Evolutionary conservation across 2,888 invertebrate species (phyloP).

Genomic region (Rugalucina vietnamica): DNA sequence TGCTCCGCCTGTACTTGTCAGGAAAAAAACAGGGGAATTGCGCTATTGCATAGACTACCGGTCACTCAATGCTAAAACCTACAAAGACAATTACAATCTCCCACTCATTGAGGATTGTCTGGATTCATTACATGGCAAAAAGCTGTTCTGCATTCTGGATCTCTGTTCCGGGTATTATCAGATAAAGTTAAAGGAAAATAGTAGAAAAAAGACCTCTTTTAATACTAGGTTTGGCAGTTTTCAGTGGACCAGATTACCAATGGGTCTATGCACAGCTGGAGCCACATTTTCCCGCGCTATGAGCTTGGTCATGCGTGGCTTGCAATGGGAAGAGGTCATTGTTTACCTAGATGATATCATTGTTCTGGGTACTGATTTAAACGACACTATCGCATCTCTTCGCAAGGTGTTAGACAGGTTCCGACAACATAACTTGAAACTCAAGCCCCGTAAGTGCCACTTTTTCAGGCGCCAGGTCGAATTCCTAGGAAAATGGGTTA

Average conservation of each 20-base stretch:
- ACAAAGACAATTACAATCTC: background rate
- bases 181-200: constrained; percentile 16
- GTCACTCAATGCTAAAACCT: background rate
- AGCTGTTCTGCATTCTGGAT: background rate
- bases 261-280: constrained; percentile 53
- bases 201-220: constrained; percentile 52
- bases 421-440: constrained; percentile 6
- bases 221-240: constrained; percentile 44
- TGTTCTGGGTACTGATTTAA: constrained; percentile 10
- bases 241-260: constrained; percentile 41
- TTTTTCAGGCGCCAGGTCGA: constrained; percentile 37
- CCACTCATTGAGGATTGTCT: constrained; percentile 27
- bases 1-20: constrained; percentile 10
- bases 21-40: background rate
- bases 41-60: constrained; percentile 14
- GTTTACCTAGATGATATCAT: constrained; percentile 45
- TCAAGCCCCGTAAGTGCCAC: constrained; percentile 43
- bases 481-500: constrained; percentile 47
- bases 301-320: constrained; percentile 31
- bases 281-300: constrained; percentile 44
- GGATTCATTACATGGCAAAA: background rate
- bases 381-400: constrained; percentile 1
- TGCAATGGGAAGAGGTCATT: constrained; percentile 33
- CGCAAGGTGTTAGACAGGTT: constrained; percentile 18
- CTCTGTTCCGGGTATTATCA: background rate